Evolutionary conservation across 2,113 vertebrate genomes (phyloP), one percentile per base, ranked within the genome.

Genomic region (Brachyhypopomus occidentalis): DNA sequence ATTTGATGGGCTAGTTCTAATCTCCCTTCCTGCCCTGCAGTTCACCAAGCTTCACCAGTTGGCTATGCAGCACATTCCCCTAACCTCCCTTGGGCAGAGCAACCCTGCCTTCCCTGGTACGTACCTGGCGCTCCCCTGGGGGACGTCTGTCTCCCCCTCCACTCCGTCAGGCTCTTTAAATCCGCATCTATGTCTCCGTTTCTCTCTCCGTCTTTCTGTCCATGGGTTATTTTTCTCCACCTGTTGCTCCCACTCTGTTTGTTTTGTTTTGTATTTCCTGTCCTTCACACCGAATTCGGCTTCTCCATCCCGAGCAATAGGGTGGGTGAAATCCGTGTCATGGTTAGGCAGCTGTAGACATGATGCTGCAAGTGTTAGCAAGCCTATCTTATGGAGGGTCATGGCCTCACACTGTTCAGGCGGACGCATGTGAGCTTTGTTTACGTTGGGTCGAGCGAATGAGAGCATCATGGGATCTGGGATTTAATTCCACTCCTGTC

Each of bases 11-110:
- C 94, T 97, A 96, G 96, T 93, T 97, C 96, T 97, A 97, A 97
- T 96, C 94, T 96, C 96, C 94, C 95, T 96, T 97, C 96, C 96
- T 96, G 94, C 96, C 80, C 95, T 95, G 96, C 96, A 97, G 96
- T 96, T 97, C 95, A 97, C 95, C 96, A 97, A 97, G 96, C 96
- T 97, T 96, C 96, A 97, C 94, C 96, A 97, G 95, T 96, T 97
- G 96, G 96, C 96, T 97, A 96, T 97, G 95, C 96, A 97, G 96
- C 96, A 97, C 96, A 93, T 96, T 93, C 96, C 96, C 94, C 92
- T 97, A 96, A 96, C 96, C 94, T 95, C 96, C 96, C 95, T 97
- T 96, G 96, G 96, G 95, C 96, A 97, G 95, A 97, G 94, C 95
- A 96, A 96, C 94, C 96, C 95, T 95, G 96, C 96, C 95, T 97